phyloP scores from a whole-genome alignment of 35 echinoderm and acorn worm genomes.

The Ophiothrix spiculata region DNA sequence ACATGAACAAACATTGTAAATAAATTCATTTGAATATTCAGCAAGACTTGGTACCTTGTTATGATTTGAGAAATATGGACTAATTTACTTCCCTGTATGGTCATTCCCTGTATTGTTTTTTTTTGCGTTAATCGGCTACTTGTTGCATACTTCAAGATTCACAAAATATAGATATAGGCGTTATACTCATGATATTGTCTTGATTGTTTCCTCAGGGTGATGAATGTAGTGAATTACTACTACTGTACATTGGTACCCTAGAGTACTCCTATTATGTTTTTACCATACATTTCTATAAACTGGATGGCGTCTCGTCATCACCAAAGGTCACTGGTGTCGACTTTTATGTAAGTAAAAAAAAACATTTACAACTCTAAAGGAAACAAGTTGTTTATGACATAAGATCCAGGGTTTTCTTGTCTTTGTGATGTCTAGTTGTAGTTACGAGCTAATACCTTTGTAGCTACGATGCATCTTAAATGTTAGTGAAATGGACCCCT shows the following conservation, averaged over 20 bases:
- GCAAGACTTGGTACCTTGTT: not conserved
- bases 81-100: not conserved
- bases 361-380: not conserved
- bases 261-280: conserved; percentile 65
- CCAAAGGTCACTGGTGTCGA: conserved; percentile 36
- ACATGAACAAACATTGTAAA: no score
- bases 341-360: conserved; percentile 54
- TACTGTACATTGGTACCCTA: conserved; percentile 55
- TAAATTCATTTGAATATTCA: no score
- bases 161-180: not conserved
- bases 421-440: no score
- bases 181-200: no score
- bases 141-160: not conserved
- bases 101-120: conserved; percentile 1
- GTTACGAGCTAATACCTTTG: no score
- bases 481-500: no score
- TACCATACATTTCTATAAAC: conserved; percentile 44
- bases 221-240: conserved; percentile 59
- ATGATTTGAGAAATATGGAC: not conserved
- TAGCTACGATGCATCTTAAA: no score
- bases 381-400: not conserved
- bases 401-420: not conserved
- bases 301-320: conserved; percentile 26
- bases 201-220: conserved; percentile 40
- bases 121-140: not conserved